phyloP scores from a whole-genome alignment of 2,888 invertebrate species.

The Philereme transversata region DNA sequence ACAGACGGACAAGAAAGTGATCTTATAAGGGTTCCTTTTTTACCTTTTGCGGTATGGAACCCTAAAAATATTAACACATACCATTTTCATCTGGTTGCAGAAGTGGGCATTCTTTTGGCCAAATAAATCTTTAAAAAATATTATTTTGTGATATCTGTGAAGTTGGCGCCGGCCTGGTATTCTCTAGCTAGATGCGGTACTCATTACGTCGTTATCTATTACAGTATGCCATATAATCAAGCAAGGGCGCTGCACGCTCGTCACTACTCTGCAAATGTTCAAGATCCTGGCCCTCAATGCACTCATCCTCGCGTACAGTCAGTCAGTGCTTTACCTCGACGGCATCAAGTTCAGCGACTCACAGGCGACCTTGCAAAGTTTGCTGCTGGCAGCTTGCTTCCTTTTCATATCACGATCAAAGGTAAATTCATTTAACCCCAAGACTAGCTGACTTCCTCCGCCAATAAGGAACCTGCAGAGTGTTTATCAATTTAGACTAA shows the following conservation, averaged over 20 bases:
- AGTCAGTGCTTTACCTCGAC: constrained; percentile 98
- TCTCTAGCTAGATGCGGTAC: neutral
- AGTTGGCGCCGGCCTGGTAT: too few relatives aligned
- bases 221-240: constrained; percentile 99
- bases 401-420: constrained; percentile 99
- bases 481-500: too few relatives aligned
- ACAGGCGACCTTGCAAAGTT: constrained; percentile 98
- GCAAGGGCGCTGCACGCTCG: constrained; percentile 99
- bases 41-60: too few relatives aligned
- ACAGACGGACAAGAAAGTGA: too few relatives aligned
- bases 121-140: too few relatives aligned
- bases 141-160: too few relatives aligned
- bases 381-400: constrained; percentile 98
- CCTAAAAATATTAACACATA: too few relatives aligned
- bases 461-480: too few relatives aligned
- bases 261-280: constrained; percentile 99
- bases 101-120: too few relatives aligned
- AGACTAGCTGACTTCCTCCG: too few relatives aligned
- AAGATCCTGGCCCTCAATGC: constrained; percentile 99
- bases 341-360: constrained; percentile 99
- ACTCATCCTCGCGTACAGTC: constrained; percentile 98
- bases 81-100: too few relatives aligned
- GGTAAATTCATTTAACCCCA: constrained; percentile 74
- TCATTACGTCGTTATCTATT: neutral
- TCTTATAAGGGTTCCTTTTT: too few relatives aligned